A percentile compares a stretch with the other conserved stretches of the same genome.
Evolutionary conservation across 2,797 vertebrate genomes (phyloP).

Genomic region (Sarcoramphus papa): DNA sequence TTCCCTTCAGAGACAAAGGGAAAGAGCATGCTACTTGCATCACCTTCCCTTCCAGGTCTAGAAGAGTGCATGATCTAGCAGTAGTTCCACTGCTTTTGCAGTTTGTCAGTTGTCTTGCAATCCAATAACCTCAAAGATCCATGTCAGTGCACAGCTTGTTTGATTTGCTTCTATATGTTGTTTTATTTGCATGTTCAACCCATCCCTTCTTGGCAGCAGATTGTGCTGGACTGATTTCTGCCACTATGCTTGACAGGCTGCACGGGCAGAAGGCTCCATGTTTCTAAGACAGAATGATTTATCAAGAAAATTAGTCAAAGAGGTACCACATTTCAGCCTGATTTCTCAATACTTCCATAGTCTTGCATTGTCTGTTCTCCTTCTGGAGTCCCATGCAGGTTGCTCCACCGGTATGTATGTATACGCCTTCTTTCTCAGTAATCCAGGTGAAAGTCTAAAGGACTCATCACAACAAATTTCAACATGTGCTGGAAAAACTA

Average conservation of each 20-base stretch:
- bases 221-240: not conserved
- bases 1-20: not conserved
- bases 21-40: accelerated
- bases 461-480: not conserved
- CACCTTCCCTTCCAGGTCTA: not conserved
- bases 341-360: not conserved
- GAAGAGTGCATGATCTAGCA: not conserved
- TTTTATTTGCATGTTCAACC: not conserved
- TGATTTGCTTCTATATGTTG: not conserved
- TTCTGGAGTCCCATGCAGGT: not conserved
- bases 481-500: not conserved
- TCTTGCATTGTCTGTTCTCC: not conserved
- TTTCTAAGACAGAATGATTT: not conserved
- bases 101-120: not conserved
- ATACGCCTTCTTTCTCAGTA: not conserved
- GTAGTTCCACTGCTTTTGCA: not conserved
- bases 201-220: not conserved
- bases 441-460: not conserved
- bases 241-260: not conserved
- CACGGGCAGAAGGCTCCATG: not conserved
- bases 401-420: accelerated
- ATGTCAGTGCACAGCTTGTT: not conserved
- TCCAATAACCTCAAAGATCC: not conserved
- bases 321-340: not conserved
- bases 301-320: not conserved